Conservation (phyloP, 1,140 invertebrate genomes). For the Paralvinella palmiformis region DNA sequence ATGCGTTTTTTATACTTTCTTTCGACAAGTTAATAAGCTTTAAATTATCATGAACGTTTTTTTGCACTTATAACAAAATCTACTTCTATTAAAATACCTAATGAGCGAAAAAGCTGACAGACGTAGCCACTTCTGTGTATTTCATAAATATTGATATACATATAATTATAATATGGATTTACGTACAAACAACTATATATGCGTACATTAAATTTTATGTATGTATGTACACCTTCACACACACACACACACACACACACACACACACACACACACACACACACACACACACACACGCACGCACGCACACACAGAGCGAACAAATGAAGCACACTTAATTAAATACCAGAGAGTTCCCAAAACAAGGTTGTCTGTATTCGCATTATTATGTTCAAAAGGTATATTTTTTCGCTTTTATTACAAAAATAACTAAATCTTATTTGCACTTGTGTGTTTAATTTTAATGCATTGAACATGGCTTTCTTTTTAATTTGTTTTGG, state of each 20-base stretch:
- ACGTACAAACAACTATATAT: background rate
- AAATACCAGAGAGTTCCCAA: too few species aligned
- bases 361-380: too few species aligned
- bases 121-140: background rate
- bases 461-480: too few species aligned
- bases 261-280: background rate
- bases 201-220: background rate
- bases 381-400: too few species aligned
- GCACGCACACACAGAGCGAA: background rate
- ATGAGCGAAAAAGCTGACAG: background rate
- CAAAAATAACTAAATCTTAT: too few species aligned
- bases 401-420: too few species aligned
- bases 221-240: constrained; percentile 1
- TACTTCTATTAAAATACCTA: background rate
- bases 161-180: background rate
- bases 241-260: background rate
- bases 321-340: too few species aligned
- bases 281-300: background rate
- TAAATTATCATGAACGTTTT: too few species aligned
- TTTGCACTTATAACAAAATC: background rate
- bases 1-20: too few species aligned
- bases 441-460: too few species aligned
- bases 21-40: too few species aligned
- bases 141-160: background rate
- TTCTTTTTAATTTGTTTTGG: too few species aligned